These are phyloP conservation scores for Hemibagrus guttatus DNA, from an alignment of 2,797 vertebrate species.

Conservation along the genomic window DNA sequence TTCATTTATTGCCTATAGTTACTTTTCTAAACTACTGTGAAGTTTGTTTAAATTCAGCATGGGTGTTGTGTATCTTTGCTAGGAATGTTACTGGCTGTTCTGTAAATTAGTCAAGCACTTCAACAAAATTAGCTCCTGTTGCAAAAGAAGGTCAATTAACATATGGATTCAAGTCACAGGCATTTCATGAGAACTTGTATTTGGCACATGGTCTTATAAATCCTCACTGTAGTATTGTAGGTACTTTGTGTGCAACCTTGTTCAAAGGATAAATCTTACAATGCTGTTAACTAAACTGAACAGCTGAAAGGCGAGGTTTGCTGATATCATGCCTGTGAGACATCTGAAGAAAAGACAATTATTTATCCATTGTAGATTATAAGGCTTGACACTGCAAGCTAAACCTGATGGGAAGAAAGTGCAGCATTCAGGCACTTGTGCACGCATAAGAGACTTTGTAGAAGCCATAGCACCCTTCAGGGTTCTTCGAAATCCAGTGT, in stretches of 20 bases:
- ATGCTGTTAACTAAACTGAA: neutral
- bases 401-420: neutral
- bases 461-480: conserved; percentile 12
- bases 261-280: neutral
- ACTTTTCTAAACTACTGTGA: neutral
- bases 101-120: neutral
- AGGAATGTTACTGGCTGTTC: neutral
- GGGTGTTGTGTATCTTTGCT: neutral
- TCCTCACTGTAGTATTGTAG: neutral
- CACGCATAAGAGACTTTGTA: conserved; percentile 16
- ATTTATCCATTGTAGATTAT: conserved; percentile 16
- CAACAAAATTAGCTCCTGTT: neutral
- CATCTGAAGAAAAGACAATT: neutral
- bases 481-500: neutral
- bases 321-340: neutral
- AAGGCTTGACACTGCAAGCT: conserved; percentile 1
- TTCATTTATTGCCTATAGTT: neutral
- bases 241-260: neutral
- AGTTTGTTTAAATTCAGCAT: neutral
- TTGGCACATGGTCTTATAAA: neutral
- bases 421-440: conserved; percentile 19
- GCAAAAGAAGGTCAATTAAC: neutral
- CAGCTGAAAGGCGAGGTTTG: neutral
- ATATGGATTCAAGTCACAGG: neutral
- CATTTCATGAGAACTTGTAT: neutral